Evolutionary conservation across 2,888 invertebrate genomes (phyloP).

Genomic region (Mechanitis messenoides): DNA sequence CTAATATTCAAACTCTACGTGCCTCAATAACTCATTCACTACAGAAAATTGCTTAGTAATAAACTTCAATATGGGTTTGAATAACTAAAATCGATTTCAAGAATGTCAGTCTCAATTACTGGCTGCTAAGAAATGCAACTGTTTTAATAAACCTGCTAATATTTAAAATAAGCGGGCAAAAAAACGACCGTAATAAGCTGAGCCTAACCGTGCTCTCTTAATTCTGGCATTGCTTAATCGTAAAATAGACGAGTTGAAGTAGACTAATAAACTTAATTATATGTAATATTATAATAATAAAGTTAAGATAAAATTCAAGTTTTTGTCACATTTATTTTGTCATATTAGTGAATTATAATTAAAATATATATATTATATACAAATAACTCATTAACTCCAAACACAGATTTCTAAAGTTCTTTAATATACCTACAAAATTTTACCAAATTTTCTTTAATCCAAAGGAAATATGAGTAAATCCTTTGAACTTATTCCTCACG

Average conservation of each 20-base stretch:
- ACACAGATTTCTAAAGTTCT: too few relatives aligned
- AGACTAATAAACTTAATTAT: too few relatives aligned
- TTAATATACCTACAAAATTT: too few relatives aligned
- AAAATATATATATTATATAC: too few relatives aligned
- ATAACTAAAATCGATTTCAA: conserved; percentile 23
- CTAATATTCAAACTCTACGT: too few relatives aligned
- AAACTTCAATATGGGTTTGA: conserved; percentile 20
- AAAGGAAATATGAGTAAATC: conserved; percentile 6
- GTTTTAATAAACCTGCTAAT: conserved; percentile 30
- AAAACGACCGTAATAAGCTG: conserved; percentile 56
- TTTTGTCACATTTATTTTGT: too few relatives aligned
- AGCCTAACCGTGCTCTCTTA: conserved; percentile 41
- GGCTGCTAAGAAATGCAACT: conserved; percentile 28
- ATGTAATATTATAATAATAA: too few relatives aligned
- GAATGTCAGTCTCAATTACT: conserved; percentile 31
- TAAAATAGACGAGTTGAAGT: too few relatives aligned
- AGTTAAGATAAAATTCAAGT: too few relatives aligned
- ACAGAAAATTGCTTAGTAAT: conserved; percentile 12
- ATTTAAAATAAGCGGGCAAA: conserved; percentile 46
- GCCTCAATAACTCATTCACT: background rate
- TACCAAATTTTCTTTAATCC: background rate
- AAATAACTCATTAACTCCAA: too few relatives aligned
- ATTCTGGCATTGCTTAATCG: background rate
- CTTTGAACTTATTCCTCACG: conserved; percentile 19
- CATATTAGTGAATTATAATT: too few relatives aligned